Conservation (phyloP, 2,888 invertebrate genomes). For the Folsomia manolachei region DNA sequence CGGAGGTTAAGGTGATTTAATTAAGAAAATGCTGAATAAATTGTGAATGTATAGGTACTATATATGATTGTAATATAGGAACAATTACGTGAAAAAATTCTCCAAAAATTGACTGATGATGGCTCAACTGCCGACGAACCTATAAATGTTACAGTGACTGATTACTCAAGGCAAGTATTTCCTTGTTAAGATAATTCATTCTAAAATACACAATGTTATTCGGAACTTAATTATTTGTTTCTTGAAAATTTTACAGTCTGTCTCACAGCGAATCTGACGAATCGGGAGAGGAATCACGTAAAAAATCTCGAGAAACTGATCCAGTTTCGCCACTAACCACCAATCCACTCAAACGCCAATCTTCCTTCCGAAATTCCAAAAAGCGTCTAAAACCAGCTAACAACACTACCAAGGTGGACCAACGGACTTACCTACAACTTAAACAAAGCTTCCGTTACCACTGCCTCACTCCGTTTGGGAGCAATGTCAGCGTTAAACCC, state of each 20-base stretch:
- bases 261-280: constrained; percentile 48
- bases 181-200: not conserved
- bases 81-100: constrained; percentile 72
- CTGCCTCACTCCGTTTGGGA: constrained; percentile 24
- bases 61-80: too few species aligned
- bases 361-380: constrained; percentile 15
- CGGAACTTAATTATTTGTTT: not conserved
- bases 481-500: not conserved
- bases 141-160: constrained; percentile 77
- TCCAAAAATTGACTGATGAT: constrained; percentile 72
- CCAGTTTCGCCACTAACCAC: constrained; percentile 5
- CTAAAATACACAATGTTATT: too few species aligned
- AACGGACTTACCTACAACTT: constrained; percentile 34
- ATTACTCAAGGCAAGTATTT: constrained; percentile 78
- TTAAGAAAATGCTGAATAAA: too few species aligned
- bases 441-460: constrained; percentile 41
- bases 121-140: constrained; percentile 87
- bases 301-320: constrained; percentile 28
- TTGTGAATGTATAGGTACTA: too few species aligned
- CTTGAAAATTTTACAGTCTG: constrained; percentile 30
- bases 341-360: constrained; percentile 31
- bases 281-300: constrained; percentile 24
- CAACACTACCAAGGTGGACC: constrained; percentile 13
- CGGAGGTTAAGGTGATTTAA: constrained; percentile 73
- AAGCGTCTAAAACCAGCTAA: constrained; percentile 3